Evolutionary conservation across 2,888 invertebrate species (phyloP).

Genomic region (Eretmocerus hayati): DNA sequence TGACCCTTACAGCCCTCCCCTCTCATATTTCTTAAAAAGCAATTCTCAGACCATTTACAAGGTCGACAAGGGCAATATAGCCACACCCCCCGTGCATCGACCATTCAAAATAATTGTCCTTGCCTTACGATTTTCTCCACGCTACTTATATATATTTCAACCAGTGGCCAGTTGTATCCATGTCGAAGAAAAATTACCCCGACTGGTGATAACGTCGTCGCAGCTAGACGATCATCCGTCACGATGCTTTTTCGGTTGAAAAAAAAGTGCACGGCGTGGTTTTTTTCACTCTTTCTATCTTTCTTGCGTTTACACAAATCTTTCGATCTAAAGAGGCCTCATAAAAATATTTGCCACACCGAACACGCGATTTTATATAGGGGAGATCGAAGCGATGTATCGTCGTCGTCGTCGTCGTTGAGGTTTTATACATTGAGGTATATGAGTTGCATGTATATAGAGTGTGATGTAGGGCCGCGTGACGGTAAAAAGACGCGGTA

Average conservation of each 20-base stretch:
- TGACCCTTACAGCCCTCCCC: conserved; percentile 14
- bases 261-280: no score
- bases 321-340: conserved; percentile 16
- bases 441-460: no score
- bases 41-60: neutral
- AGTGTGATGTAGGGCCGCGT: neutral
- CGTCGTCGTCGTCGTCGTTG: neutral
- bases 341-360: conserved; percentile 14
- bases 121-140: no score
- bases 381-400: conserved; percentile 15
- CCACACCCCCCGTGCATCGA: conserved; percentile 3
- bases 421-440: no score
- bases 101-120: conserved; percentile 4
- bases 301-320: conserved; percentile 12
- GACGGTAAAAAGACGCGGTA: neutral
- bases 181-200: neutral
- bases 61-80: neutral
- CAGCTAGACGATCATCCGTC: conserved; percentile 7
- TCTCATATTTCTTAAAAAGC: conserved; percentile 6
- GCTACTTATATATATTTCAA: no score
- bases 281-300: no score
- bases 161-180: no score
- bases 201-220: conserved; percentile 2
- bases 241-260: neutral
- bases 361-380: neutral